Evolutionary conservation across 2,797 vertebrate genomes (phyloP).

Genomic region (Cirrhinus mrigala): DNA sequence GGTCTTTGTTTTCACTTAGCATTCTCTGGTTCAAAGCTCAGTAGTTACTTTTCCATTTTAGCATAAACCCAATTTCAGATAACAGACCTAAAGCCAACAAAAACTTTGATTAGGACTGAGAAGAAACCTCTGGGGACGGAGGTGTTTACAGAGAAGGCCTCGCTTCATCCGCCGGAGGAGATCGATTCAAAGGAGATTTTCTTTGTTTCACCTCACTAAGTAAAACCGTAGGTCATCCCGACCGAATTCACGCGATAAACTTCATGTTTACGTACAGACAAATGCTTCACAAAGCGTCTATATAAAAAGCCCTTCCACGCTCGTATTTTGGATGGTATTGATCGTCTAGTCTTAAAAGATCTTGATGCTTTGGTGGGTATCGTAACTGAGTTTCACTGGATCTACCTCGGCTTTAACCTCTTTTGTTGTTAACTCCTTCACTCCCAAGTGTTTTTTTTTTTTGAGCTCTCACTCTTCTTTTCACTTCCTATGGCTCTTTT

Average conservation of each 20-base stretch:
- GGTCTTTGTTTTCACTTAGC: constrained; percentile 63
- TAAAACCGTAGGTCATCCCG: not conserved
- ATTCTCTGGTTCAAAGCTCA: constrained; percentile 63
- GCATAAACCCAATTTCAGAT: constrained; percentile 70
- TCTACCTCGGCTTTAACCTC: not conserved
- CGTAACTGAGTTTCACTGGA: not conserved
- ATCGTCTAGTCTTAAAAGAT: not conserved
- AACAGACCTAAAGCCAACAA: constrained; percentile 58
- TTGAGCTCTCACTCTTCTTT: not conserved
- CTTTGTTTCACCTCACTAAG: constrained; percentile 15
- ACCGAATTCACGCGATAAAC: not conserved
- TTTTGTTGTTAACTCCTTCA: not conserved
- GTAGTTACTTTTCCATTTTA: constrained; percentile 63
- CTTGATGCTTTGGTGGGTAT: not conserved
- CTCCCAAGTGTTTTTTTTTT: not conserved
- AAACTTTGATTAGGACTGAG: constrained; percentile 55
- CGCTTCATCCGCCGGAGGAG: constrained; percentile 53
- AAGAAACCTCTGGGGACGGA: constrained; percentile 56
- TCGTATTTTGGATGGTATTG: not conserved
- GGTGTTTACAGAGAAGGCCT: constrained; percentile 54
- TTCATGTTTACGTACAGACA: constrained; percentile 17
- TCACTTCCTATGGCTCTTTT: not conserved
- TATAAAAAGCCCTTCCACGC: not conserved
- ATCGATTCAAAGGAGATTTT: constrained; percentile 54
- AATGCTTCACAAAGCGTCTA: not conserved